Conservation (phyloP, 2,888 invertebrate species). For the Dyspetes luteomarginatus region DNA sequence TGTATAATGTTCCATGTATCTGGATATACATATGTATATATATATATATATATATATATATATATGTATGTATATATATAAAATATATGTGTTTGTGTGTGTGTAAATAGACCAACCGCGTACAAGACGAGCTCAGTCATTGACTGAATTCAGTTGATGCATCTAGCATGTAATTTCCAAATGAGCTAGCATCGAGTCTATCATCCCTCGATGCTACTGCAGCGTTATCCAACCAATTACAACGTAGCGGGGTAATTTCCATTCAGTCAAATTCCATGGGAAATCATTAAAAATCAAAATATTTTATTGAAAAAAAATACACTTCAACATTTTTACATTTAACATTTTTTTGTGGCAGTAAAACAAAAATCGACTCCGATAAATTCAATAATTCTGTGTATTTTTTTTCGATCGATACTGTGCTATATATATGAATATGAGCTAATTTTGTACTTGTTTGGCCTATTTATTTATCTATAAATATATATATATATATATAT, state of each 20-base stretch:
- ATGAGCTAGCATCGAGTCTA: conserved; percentile 5
- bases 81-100: background rate
- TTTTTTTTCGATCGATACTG: too few species aligned
- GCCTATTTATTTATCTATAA: too few species aligned
- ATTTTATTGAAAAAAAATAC: background rate
- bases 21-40: background rate
- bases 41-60: background rate
- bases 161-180: conserved; percentile 11
- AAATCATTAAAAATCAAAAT: background rate
- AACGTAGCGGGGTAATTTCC: background rate
- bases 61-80: background rate
- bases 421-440: too few species aligned
- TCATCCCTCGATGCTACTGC: conserved; percentile 1
- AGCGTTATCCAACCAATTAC: conserved; percentile 1
- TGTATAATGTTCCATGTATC: conserved; percentile 14
- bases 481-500: too few species aligned
- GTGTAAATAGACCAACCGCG: background rate
- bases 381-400: too few species aligned
- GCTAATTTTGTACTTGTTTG: too few species aligned
- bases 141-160: conserved; percentile 10
- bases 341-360: too few species aligned
- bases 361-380: too few species aligned
- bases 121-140: background rate
- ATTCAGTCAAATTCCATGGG: background rate
- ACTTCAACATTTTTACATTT: too few species aligned